Evolutionary conservation across 2,113 vertebrate species (phyloP).

Genomic region (Xenopus tropicalis): UCB_Xtro_10.0 CM004443.2:68114001-68114500

Average conservation of each 20-base stretch:
- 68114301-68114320: neutral
- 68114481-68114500: too few species aligned
- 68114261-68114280: neutral
- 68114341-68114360: too few species aligned
- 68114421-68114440: neutral
- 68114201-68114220: neutral
- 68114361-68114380: neutral
- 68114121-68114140: slow-evolving; percentile 16
- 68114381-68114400: neutral
- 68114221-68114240: slow-evolving; percentile 3
- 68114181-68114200: neutral
- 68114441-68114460: too few species aligned
- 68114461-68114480: too few species aligned
- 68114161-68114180: slow-evolving; percentile 3
- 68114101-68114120: neutral
- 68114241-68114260: neutral
- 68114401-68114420: neutral
- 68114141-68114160: slow-evolving; percentile 12
- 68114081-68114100: neutral
- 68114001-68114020: too few species aligned
- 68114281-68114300: neutral
- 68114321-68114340: neutral
- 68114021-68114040: neutral
- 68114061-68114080: slow-evolving; percentile 1
- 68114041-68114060: slow-evolving; percentile 4